Percentiles rank a stretch among this genome's conserved stretches.
Evolutionary conservation across 2,113 vertebrate species (phyloP).

Genomic region (Octodon degus): DNA sequence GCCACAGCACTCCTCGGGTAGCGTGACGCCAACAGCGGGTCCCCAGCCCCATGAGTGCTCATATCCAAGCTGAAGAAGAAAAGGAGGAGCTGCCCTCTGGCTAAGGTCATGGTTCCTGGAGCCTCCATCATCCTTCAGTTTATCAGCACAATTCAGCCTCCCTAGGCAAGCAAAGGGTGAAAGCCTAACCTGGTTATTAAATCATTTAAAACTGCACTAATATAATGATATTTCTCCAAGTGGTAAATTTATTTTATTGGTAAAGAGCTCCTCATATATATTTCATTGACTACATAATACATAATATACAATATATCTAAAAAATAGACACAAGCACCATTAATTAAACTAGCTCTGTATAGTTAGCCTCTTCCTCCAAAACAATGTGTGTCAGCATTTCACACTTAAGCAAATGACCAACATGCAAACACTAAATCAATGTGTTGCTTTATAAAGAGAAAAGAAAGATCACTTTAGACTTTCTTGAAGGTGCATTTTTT

Average conservation of each 20-base stretch:
- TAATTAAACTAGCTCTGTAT: not conserved
- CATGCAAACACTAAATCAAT: not conserved
- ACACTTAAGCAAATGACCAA: not conserved
- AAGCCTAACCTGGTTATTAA: not conserved
- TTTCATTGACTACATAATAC: not conserved
- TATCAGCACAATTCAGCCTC: too few relatives aligned
- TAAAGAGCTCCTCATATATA: not conserved
- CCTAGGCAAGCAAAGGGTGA: not conserved
- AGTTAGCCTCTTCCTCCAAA: not conserved
- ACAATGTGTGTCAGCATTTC: not conserved
- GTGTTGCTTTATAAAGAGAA: not conserved
- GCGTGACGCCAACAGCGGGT: not conserved
- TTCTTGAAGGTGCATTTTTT: not conserved
- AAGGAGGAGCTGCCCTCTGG: not conserved
- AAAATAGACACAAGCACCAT: not conserved
- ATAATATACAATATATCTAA: not conserved
- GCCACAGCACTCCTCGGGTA: fast-evolving
- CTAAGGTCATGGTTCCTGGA: not conserved
- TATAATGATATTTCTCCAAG: not conserved
- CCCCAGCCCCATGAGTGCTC: not conserved
- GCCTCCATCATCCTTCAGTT: not conserved
- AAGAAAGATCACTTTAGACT: not conserved
- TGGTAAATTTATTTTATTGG: not conserved
- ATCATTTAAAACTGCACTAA: not conserved
- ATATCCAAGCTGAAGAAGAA: not conserved